phyloP scores from a whole-genome alignment of 1,140 invertebrate species.

The Caenorhabditis remanei region DNA sequence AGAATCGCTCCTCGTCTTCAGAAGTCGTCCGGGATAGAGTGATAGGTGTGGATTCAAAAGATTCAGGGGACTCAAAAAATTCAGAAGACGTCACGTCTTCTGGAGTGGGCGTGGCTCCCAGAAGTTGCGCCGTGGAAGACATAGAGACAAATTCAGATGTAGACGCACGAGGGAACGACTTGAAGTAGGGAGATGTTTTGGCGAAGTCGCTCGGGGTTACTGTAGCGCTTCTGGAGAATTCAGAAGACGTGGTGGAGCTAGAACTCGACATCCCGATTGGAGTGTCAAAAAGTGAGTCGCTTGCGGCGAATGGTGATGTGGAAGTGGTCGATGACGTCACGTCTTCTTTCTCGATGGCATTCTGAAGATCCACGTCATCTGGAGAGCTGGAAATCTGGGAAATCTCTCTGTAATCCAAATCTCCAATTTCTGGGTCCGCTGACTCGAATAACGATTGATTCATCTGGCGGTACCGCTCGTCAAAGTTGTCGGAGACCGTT shows the following conservation, averaged over 20 bases:
- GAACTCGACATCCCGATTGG: not conserved
- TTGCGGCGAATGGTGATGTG: not conserved
- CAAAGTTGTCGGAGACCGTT: constrained; percentile 7
- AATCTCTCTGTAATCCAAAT: not conserved
- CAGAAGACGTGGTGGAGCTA: not conserved
- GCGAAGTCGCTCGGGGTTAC: not conserved
- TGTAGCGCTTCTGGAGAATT: not conserved
- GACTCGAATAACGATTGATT: not conserved
- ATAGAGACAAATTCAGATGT: not conserved
- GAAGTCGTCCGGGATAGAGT: constrained; percentile 19
- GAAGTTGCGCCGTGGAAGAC: not conserved
- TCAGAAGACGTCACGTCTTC: constrained; percentile 20
- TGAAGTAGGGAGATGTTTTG: not conserved
- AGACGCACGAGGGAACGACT: not conserved
- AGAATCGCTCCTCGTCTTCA: constrained; percentile 26
- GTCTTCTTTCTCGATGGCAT: not conserved
- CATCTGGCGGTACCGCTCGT: constrained; percentile 1
- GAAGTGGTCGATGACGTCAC: not conserved
- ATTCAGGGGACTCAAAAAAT: not conserved
- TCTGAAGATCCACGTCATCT: constrained; percentile 40
- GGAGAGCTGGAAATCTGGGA: not conserved
- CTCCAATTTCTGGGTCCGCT: not conserved
- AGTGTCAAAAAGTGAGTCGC: not conserved
- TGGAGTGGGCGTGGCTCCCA: not conserved
- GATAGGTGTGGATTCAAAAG: not conserved